These are phyloP conservation scores for Chiroxiphia lanceolata DNA, from an alignment of 2,797 vertebrate genomes.

Conservation along the genomic window DNA sequence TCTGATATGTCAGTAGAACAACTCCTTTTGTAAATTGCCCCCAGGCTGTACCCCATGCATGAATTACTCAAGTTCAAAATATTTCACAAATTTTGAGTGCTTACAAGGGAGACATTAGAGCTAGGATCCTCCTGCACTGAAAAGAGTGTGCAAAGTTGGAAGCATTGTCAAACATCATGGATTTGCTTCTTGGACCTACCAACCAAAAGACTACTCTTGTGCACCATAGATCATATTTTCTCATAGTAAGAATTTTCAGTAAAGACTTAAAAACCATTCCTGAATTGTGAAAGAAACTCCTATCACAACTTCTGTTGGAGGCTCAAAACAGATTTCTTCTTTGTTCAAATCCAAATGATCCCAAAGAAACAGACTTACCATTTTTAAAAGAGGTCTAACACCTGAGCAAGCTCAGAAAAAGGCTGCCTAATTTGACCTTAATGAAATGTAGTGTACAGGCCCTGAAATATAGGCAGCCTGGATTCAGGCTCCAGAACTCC, in stretches of 20 bases:
- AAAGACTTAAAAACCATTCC: not conserved
- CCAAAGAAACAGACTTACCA: rapidly evolving
- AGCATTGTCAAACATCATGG: not conserved
- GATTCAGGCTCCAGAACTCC: not conserved
- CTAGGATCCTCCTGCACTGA: not conserved
- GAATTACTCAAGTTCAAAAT: not conserved
- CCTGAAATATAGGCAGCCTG: not conserved
- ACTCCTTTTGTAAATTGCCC: rapidly evolving
- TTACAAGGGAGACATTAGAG: not conserved
- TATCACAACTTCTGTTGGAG: not conserved
- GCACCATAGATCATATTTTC: not conserved
- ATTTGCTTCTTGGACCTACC: not conserved
- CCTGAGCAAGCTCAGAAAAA: not conserved
- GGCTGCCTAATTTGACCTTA: not conserved
- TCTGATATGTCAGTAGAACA: not conserved
- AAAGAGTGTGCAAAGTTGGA: not conserved
- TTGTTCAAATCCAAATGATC: not conserved
- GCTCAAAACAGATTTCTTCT: not conserved
- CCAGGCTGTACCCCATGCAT: rapidly evolving
- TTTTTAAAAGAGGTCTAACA: not conserved
- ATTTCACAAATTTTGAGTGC: not conserved
- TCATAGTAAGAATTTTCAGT: not conserved
- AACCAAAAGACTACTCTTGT: not conserved
- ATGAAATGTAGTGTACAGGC: not conserved
- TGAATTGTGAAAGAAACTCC: not conserved